Base-by-base conservation (phyloP, 2,797 vertebrate genomes). In the Octomys mimax region DNA sequence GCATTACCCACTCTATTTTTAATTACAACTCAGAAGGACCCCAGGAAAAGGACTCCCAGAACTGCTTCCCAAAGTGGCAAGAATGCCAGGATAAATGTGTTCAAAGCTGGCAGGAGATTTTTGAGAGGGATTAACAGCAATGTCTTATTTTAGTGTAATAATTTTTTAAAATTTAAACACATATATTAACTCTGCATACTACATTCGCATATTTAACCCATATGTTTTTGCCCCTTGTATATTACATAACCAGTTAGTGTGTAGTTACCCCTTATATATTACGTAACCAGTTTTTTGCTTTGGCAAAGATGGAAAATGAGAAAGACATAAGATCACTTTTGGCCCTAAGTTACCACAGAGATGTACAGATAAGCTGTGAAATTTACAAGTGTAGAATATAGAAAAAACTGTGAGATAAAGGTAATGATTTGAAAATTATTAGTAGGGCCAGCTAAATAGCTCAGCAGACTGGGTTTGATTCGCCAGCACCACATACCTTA, bases 271-370 rank as follows among this genome's bases (percentile, higher is more conserved):
- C 11, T 3, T 79, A 19, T 11, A 46, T 64, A 19, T 33, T 54
- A 26, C 28, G 22, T 75, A 85, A 39, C 64, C 26, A 46, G 21
- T 85, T 71, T 94, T 86, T 93, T 97, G 59, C 49, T 70, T 91
- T 28, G 22, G 73, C 73, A 39, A 36, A 93, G 73, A 28, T 33
- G 61, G 73, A 57, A 90, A 24, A 24, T 57, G 57, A 12, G 21
- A 36, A 62, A 77, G 75, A 75, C 5, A 2, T 28, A 33, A 83
- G 31, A 33, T 79, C n/a, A 52, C 2, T 80, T n/a, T 83, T 4
- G 6, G 33, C 79, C 81, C 31, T 31, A 57, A 92, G 49, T 92
- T 8, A 26, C 26, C 31, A 61, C 28, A 75, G 79, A 93, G 57
- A 81, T 28, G 4, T 26, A 18, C 22, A 70, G 33, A 33, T 42